Base-by-base conservation (phyloP, 2,797 vertebrate species). In the Miichthys miiuy region DNA sequence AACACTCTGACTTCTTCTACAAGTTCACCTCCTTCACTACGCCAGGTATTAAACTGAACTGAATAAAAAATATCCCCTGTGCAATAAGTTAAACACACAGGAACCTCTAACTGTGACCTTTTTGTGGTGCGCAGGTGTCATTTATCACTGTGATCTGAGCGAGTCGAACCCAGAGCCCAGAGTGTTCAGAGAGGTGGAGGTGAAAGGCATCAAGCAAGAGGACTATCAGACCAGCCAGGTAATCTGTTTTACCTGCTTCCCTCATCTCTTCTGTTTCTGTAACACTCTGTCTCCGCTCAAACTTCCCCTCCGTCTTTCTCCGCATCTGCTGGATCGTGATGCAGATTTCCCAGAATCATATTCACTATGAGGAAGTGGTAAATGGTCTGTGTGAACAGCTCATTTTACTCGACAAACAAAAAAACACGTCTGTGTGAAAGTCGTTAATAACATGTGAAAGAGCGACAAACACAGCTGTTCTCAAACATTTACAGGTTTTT, bases 11-110 rank as follows among this genome's bases (percentile, higher is more conserved):
- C 2, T 90, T 96, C 79, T 96, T 96, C 90, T 96, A 95, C 88
- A 94, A 95, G 86, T 95, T 95, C 84, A 94, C 93, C 56, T 96
- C 94, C 50, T 96, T 95, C 68, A 95, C 94, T 1, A 94, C 94
- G 0, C 95, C 95, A 20, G 95, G 95, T 94, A 54, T 66, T 0
- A 6, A 67, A 38, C 8, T 23, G 34, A 38, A 38, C 3, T 20
- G 34, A 38, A 38, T 38, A 9, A 9, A 38, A 9, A 38, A 38
- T 38, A 1, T 65, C 4, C 1, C 4, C 10, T 38, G 2, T 25
- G 25, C n/a, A 14, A 7, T 48, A 5, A 16, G 47, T 25, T 17
- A 27, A 64, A 56, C 20, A 18, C 9, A 25, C 48, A 18, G 16
- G 50, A 4, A 48, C 65, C 34, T 70, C 18, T 51, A n/a, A 73